Evolutionary conservation across 30 jellyfish, hydroid and myxozoan species (phyloP), one percentile per base, ranked within the genome.

Genomic region (Turritopsis rubra): DNA sequence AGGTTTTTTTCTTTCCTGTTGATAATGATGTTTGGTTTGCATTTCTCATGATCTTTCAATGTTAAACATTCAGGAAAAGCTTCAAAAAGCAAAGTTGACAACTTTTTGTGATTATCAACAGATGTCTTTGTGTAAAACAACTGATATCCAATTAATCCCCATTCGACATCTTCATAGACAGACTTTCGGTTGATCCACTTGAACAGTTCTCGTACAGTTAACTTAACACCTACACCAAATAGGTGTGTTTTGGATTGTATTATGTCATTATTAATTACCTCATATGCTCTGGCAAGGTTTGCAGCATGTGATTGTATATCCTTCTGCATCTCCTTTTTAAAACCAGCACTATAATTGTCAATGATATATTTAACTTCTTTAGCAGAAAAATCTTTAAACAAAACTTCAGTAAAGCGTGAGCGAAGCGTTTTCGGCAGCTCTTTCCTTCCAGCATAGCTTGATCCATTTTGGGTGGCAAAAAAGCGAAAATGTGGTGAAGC

Each of bases 401-500:
- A 3, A 22, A 73, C 54, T 22, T 22, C 54, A 22, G 82, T 73
- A 20, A 73, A 73, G 26, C 82, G 52, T 20, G 82, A 73, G 3
- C 54, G 52, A 22, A 73, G 60, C 7, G 53, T 73, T 73, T 73
- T 25, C 22, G 82, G 82, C 5, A 73, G 31, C 22, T 73, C 82
- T 73, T 73, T 73, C 31, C 82, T 73, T 22, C 82, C 82, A 1
- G 82, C 52, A 73, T 73, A 73, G 31, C 53, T 22, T 1, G 60
- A 19, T 3, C 82, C 82, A 73, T 73, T 73, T 29, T 73, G 82
- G 54, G 82, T 73, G 28, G 82, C 82, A 73, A 73, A 73, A 21
- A 73, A 73, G 16, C 82, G 52, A 28, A 73, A 73, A 8, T 25
- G 8, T 22, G 52, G 54, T 21, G 52, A 29, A 1, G 82, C 82